A percentile compares a stretch with the other conserved stretches of the same genome.
Conservation (phyloP, 1,140 invertebrate species). For the Drosophila prosaltans region DNA sequence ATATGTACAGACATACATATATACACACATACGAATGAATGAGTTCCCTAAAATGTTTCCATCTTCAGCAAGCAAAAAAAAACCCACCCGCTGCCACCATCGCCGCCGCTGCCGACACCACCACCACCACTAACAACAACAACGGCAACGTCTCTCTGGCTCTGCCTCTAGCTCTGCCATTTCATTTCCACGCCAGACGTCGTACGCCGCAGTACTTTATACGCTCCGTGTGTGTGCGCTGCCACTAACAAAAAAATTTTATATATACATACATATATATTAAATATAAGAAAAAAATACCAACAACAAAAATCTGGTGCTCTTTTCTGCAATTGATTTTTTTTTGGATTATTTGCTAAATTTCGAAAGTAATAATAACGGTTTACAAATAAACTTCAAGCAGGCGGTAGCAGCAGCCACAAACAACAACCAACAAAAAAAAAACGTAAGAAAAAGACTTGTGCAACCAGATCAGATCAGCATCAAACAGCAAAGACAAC, state of each 20-base stretch:
- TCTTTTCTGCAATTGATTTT: constrained; percentile 68
- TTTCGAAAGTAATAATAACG: constrained; percentile 43
- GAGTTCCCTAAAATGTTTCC: background rate
- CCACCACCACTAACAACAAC: constrained; percentile 1
- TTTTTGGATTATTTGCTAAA: constrained; percentile 45
- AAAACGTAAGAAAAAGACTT: constrained; percentile 44
- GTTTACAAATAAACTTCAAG: constrained; percentile 35
- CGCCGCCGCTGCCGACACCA: constrained; percentile 1
- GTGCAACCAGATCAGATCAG: constrained; percentile 30
- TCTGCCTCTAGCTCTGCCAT: constrained; percentile 32
- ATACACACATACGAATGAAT: background rate
- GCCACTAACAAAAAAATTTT: constrained; percentile 34
- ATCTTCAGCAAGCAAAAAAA: background rate
- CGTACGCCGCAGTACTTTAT: constrained; percentile 61
- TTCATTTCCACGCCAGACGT: constrained; percentile 60
- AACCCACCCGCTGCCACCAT: constrained; percentile 13
- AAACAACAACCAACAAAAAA: constrained; percentile 22
- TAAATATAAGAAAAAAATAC: constrained; percentile 13
- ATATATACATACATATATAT: constrained; percentile 1
- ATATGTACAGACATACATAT: background rate
- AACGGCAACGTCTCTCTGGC: constrained; percentile 7
- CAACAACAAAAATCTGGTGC: constrained; percentile 33
- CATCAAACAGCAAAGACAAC: constrained; percentile 35
- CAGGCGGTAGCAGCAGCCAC: constrained; percentile 26
- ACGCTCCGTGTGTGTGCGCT: constrained; percentile 56